Percentiles rank a stretch among this genome's conserved stretches.
Conservation (phyloP, 2,113 vertebrate genomes). For the Melanostigma gelatinosum region DNA sequence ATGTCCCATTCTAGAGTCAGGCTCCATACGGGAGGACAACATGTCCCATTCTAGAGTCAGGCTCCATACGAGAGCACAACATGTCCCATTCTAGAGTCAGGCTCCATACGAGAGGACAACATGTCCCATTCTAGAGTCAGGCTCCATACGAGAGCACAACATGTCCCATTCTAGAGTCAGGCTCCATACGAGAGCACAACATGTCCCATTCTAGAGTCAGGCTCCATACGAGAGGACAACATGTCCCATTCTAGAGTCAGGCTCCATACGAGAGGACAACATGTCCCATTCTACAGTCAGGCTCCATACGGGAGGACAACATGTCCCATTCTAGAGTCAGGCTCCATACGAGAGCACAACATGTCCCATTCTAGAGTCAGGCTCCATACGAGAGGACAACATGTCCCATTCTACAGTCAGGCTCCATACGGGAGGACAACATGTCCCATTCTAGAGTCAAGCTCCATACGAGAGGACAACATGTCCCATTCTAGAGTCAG, state of each 20-base stretch:
- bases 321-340: conserved; percentile 2
- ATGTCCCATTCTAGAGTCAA: conserved; percentile 1
- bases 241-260: conserved; percentile 2
- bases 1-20: conserved; percentile 1
- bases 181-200: not conserved
- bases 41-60: conserved; percentile 1
- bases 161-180: conserved; percentile 1
- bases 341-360: not conserved
- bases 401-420: conserved; percentile 2
- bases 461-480: not conserved
- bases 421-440: not conserved
- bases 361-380: conserved; percentile 1
- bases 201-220: conserved; percentile 2
- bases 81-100: conserved; percentile 1
- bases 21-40: not conserved
- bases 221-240: not conserved
- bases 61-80: not conserved
- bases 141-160: not conserved
- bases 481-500: conserved; percentile 1
- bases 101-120: not conserved
- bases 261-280: not conserved
- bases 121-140: conserved; percentile 2
- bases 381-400: not conserved
- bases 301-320: not conserved
- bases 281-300: conserved; percentile 2